Evolutionary conservation across 2,113 vertebrate species (phyloP).

Genomic region (Bambusicola thoracicus): DNA sequence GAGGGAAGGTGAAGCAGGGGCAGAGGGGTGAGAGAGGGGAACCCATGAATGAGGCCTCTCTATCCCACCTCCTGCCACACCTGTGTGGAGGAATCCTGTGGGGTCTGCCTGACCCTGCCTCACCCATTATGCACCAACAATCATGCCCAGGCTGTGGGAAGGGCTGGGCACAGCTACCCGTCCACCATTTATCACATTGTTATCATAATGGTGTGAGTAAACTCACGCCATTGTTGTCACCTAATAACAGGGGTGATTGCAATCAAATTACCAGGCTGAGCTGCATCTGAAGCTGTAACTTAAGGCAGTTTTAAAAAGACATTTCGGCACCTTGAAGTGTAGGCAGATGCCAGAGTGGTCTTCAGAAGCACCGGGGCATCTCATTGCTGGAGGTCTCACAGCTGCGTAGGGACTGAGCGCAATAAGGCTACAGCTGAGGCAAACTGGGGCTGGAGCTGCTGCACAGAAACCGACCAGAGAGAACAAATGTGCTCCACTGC

Average conservation of each 20-base stretch:
- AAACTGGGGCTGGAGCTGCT: not conserved
- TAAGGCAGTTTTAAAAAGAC: not conserved
- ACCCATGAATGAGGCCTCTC: not conserved
- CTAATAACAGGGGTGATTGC: not conserved
- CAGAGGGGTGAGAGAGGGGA: not conserved
- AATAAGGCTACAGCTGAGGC: not conserved
- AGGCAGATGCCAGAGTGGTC: not conserved
- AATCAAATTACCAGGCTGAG: not conserved
- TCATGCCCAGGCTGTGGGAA: not conserved
- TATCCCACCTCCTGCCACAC: not conserved
- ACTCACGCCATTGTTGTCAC: slow-evolving; percentile 11
- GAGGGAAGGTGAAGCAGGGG: not conserved
- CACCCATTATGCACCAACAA: slow-evolving; percentile 46
- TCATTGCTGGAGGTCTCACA: not conserved
- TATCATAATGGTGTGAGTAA: slow-evolving; percentile 12
- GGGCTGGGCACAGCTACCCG: not conserved
- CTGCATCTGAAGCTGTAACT: not conserved
- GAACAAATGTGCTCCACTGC: not conserved
- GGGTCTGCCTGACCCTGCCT: not conserved
- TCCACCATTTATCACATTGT: not conserved
- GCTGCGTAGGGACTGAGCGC: not conserved
- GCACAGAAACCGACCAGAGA: not conserved
- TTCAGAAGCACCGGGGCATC: not conserved
- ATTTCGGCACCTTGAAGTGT: not conserved
- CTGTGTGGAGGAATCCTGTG: not conserved